These are phyloP conservation scores for Melanocharis versteri DNA, from an alignment of 2,113 vertebrate species.

Conservation along the genomic window DNA sequence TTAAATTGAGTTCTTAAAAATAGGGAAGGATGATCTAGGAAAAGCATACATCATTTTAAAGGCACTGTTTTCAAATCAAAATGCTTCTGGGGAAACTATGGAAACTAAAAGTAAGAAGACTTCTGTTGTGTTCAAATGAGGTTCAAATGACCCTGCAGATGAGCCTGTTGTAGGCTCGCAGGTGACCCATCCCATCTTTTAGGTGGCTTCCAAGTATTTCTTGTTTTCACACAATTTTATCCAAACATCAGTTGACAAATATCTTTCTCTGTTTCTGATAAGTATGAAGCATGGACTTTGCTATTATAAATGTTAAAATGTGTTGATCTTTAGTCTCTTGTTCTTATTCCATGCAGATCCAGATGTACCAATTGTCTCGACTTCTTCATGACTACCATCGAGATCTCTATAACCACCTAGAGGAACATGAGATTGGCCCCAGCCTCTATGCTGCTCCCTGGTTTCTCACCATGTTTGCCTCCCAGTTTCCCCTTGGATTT, in stretches of 20 bases:
- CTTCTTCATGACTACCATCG: conserved; percentile 82
- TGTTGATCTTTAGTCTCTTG: background rate
- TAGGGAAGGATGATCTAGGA: background rate
- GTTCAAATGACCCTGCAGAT: background rate
- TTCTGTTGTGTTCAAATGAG: background rate
- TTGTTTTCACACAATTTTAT: background rate
- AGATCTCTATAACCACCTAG: conserved; percentile 80
- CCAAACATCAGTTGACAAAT: background rate
- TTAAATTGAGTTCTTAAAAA: background rate
- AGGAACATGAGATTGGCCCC: conserved; percentile 80
- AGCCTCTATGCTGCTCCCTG: conserved; percentile 84
- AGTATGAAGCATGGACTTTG: background rate
- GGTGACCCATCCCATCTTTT: background rate
- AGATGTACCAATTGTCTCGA: conserved; percentile 84
- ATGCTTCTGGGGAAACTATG: background rate
- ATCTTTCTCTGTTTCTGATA: background rate
- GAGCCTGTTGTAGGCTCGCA: background rate
- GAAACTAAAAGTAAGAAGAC: background rate
- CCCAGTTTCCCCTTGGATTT: conserved; percentile 82
- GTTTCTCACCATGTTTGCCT: conserved; percentile 84
- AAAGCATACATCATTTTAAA: background rate
- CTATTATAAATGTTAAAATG: background rate
- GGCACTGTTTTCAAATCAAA: background rate
- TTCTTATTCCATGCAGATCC: conserved; percentile 68
- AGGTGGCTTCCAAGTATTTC: background rate